phyloP scores from a whole-genome alignment of 2,888 invertebrate genomes.

The Melanophora roralis region DNA sequence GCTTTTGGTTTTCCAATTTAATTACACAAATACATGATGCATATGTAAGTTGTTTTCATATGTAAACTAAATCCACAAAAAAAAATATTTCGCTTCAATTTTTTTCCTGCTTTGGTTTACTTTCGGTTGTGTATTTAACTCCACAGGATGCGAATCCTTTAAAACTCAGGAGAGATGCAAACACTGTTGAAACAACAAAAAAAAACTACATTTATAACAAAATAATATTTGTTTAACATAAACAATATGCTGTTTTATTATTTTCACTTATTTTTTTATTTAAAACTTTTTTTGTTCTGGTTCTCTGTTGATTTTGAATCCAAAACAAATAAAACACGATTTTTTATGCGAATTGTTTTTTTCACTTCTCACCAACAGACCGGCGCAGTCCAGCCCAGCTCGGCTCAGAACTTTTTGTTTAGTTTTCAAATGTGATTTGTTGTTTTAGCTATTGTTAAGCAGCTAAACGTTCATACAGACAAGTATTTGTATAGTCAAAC shows the following conservation, averaged over 20 bases:
- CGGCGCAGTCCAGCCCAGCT: too few relatives aligned
- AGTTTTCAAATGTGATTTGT: conserved; percentile 30
- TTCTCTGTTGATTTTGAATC: too few relatives aligned
- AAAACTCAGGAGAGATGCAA: conserved; percentile 18
- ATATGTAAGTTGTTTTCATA: neutral
- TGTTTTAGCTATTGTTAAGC: conserved; percentile 37
- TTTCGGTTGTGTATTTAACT: conserved; percentile 50
- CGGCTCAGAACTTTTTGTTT: too few relatives aligned
- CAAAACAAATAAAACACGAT: conserved; percentile 53
- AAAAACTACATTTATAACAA: conserved; percentile 27
- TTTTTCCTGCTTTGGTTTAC: neutral
- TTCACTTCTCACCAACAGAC: neutral
- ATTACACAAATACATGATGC: neutral
- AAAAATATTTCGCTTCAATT: neutral
- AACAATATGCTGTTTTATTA: conserved; percentile 57
- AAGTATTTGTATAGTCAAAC: conserved; percentile 46
- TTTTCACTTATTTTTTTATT: conserved; percentile 16
- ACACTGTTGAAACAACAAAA: neutral
- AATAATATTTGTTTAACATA: conserved; percentile 59
- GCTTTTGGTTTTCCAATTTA: too few relatives aligned
- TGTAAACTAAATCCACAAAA: conserved; percentile 45
- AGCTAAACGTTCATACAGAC: neutral
- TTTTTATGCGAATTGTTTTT: conserved; percentile 33
- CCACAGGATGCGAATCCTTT: conserved; percentile 56
- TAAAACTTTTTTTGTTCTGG: conserved; percentile 15